A percentile compares a stretch with the other conserved stretches of the same genome.
Evolutionary conservation across 1,140 invertebrate species (phyloP).

Genomic region (Ceratitis capitata): DNA sequence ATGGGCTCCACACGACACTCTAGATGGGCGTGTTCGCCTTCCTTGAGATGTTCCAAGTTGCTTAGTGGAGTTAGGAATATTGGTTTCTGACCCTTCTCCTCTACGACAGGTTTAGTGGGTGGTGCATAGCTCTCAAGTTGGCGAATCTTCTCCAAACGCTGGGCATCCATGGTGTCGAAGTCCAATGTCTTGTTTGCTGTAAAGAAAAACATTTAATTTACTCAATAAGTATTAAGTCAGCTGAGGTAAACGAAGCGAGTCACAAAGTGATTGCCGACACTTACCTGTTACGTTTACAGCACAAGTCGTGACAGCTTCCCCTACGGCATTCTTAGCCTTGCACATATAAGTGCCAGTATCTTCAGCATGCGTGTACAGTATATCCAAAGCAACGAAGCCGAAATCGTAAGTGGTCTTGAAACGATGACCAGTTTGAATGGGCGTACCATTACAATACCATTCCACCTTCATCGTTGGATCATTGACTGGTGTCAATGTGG

Average conservation of each 20-base stretch:
- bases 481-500: conserved; percentile 92
- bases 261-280: conserved; percentile 43
- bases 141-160: conserved; percentile 87
- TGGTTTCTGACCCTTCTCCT: conserved; percentile 81
- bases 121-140: conserved; percentile 85
- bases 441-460: conserved; percentile 93
- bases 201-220: conserved; percentile 48
- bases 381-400: conserved; percentile 93
- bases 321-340: conserved; percentile 89
- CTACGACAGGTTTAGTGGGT: conserved; percentile 79
- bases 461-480: conserved; percentile 95
- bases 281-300: conserved; percentile 84
- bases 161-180: conserved; percentile 88
- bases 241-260: conserved; percentile 21
- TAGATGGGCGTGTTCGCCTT: conserved; percentile 92
- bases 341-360: conserved; percentile 96
- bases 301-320: conserved; percentile 92
- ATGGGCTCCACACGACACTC: conserved; percentile 96
- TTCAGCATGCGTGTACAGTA: conserved; percentile 95
- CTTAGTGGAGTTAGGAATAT: conserved; percentile 87
- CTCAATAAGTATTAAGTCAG: too few species aligned
- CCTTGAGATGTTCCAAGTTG: conserved; percentile 85
- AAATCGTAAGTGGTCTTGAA: conserved; percentile 96
- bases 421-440: conserved; percentile 87
- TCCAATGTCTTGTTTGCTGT: conserved; percentile 84